phyloP scores from a whole-genome alignment of 2,888 invertebrate species.

The Ophraella communa region DNA sequence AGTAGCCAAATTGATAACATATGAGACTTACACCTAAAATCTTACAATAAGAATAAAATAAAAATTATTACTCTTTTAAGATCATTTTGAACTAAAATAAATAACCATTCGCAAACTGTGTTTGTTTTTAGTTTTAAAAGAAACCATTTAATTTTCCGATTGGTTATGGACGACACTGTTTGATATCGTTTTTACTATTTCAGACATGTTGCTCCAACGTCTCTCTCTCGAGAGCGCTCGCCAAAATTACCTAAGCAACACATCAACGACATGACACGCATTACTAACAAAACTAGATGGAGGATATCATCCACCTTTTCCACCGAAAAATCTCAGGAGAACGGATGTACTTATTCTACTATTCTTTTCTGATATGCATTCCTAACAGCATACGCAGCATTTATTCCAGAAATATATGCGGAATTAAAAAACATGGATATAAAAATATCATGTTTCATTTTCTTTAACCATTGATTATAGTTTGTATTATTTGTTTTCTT shows the following conservation, averaged over 20 bases:
- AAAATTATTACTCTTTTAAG: no score
- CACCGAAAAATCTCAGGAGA: constrained; percentile 22
- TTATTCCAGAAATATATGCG: constrained; percentile 1
- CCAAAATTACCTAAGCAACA: constrained; percentile 51
- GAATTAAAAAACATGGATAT: no score
- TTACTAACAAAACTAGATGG: constrained; percentile 28
- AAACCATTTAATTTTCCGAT: not conserved
- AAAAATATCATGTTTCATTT: no score
- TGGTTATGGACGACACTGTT: constrained; percentile 2
- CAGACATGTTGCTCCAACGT: constrained; percentile 50
- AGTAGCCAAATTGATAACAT: no score
- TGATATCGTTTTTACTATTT: constrained; percentile 45
- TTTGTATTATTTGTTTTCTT: no score
- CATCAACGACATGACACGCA: constrained; percentile 45
- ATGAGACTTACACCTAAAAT: no score
- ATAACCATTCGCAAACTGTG: no score
- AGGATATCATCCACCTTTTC: constrained; percentile 27
- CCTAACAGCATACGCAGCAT: not conserved
- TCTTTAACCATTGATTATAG: no score
- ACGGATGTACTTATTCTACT: constrained; percentile 9
- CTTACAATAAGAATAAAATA: no score
- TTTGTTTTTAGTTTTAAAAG: no score
- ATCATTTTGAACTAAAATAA: no score
- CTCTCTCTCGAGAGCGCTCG: constrained; percentile 30
- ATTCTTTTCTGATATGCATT: constrained; percentile 17